Percentiles rank a stretch among this genome's conserved stretches.
phyloP scores from a whole-genome alignment of 2,888 invertebrate genomes.

The Arctia plantaginis region DNA sequence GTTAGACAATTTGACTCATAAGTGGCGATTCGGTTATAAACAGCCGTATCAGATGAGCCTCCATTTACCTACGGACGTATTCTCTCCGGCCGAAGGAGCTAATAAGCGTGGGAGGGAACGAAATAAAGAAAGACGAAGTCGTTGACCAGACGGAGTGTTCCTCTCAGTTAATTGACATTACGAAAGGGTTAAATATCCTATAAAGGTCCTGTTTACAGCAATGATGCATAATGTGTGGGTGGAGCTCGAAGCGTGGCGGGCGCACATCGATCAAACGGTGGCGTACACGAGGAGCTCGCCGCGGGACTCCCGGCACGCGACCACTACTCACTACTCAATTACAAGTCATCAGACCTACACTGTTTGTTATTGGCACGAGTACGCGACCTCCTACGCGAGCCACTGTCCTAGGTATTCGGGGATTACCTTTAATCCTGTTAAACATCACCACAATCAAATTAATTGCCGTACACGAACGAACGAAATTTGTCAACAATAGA shows the following conservation, averaged over 20 bases:
- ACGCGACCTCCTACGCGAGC: background rate
- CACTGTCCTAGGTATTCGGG: background rate
- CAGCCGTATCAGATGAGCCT: background rate
- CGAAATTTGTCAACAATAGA: background rate
- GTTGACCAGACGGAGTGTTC: background rate
- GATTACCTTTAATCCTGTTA: conserved; percentile 1
- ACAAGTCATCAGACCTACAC: background rate
- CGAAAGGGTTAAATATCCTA: background rate
- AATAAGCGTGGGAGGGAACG: background rate
- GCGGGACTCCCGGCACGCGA: conserved; percentile 8
- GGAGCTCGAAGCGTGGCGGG: background rate
- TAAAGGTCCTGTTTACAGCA: background rate
- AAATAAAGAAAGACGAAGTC: background rate
- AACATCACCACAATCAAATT: conserved; percentile 1
- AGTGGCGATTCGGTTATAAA: conserved; percentile 7
- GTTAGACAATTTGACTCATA: conserved; percentile 24
- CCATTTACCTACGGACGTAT: background rate
- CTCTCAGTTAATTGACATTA: background rate
- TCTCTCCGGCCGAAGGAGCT: background rate
- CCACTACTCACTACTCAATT: background rate
- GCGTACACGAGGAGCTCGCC: background rate
- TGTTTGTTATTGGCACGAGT: background rate
- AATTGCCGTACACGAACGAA: background rate
- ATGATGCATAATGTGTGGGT: background rate
- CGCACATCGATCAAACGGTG: background rate